Evolutionary conservation across 2,113 vertebrate species (phyloP).

Genomic region (Ophthalmotilapia sp.): DNA sequence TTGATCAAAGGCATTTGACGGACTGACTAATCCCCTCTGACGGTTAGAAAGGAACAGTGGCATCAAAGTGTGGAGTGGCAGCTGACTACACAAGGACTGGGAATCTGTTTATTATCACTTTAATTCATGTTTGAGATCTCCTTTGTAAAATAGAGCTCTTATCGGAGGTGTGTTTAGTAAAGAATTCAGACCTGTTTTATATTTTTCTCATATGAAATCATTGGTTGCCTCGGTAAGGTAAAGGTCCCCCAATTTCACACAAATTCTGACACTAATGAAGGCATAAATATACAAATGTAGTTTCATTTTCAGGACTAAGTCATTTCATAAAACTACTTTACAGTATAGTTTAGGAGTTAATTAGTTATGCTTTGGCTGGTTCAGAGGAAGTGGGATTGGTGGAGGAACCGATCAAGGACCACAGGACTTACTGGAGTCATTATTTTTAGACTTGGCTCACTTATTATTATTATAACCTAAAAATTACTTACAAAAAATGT

Average conservation of each 20-base stretch:
- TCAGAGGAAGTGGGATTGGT: neutral
- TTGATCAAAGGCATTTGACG: constrained; percentile 49
- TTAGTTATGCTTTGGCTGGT: neutral
- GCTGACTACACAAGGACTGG: constrained; percentile 20
- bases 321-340: neutral
- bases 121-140: neutral
- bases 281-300: neutral
- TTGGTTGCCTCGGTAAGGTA: neutral
- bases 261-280: neutral
- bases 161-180: neutral
- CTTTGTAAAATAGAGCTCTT: neutral
- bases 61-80: constrained; percentile 32
- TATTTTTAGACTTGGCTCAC: neutral
- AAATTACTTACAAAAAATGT: neutral
- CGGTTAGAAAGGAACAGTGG: neutral
- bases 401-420: neutral
- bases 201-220: neutral
- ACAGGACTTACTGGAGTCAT: neutral
- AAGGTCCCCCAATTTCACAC: neutral
- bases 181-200: neutral
- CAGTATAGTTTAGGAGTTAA: neutral
- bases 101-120: neutral
- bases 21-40: constrained; percentile 26
- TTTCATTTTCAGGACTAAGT: neutral
- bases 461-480: neutral